Evolutionary conservation across 2,888 invertebrate species (phyloP), one percentile per base, ranked within the genome.

Genomic region (Xanthia togata): DNA sequence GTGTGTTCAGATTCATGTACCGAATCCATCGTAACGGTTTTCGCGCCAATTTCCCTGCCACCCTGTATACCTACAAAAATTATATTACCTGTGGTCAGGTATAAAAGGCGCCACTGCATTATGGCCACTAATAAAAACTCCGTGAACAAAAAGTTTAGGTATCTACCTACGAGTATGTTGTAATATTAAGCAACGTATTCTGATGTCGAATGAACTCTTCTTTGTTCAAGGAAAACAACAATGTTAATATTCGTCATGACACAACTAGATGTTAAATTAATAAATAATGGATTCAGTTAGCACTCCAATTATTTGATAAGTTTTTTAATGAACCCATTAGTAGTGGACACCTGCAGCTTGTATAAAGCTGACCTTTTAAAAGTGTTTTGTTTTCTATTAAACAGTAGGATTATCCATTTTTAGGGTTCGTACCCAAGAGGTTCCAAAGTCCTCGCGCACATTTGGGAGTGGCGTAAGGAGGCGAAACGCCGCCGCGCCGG

Each of bases 71-170:
- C 31, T 47, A 20, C 47, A 6, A 47, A 47, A 17, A 47, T 47
- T 47, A 59, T 41, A 57, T 84, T 72, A 72, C 65, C 75, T 72
- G 53, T 79, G 75, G 84, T 65, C 71, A 70, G 71, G 44, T 62
- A 38, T 67, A 69, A 59, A 60, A 35, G 9, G 3, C 17, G 14
- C 55, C 26, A 55, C 26, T 44, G 20, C 31, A 41, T 41, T 72
- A 44, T 70, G 60, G 55, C 47, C 41, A 14, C 11, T 38, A 53
- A 72, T 38, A 73, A 55, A 60, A 70, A 53, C 12, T 9, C 8
- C 4, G 20, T 31, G 9, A 60, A 14, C 17, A 74, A 79, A 67
- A 63, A 68, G 35, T 53, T 53, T 60, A 20, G 26, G 47, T 62
- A 31, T 17, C 12, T 47, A 35, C 12, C 2, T 11, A 2, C 2